Percentiles rank a stretch among this genome's conserved stretches.
Conservation (phyloP, 2,797 vertebrate species). For the Anguilla marmorata region DNA sequence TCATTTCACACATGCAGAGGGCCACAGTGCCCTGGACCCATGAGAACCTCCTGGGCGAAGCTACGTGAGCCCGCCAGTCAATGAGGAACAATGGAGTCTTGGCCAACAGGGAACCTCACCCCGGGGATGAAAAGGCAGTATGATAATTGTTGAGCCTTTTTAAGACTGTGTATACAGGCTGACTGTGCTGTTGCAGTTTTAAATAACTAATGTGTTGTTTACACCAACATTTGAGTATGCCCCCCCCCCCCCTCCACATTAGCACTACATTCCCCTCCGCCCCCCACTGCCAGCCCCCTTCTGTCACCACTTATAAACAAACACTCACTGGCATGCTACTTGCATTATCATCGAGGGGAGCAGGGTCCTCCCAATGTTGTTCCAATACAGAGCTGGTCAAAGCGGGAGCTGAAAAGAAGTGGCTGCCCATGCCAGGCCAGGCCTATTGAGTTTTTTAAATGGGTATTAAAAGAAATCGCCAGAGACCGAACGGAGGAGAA, state of each 20-base stretch:
- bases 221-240: not conserved
- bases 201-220: conserved; percentile 30
- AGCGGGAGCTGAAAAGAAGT: not conserved
- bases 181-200: conserved; percentile 4
- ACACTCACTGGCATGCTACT: not conserved
- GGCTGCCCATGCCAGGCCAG: not conserved
- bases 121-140: conserved; percentile 19
- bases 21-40: conserved; percentile 15
- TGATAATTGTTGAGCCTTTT: conserved; percentile 20
- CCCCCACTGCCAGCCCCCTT: not conserved
- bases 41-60: conserved; percentile 19
- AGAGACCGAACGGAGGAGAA: conserved; percentile 7
- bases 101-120: conserved; percentile 23
- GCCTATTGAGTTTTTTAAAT: conserved; percentile 6
- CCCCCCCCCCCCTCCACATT: not conserved
- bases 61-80: conserved; percentile 28
- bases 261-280: not conserved
- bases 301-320: conserved; percentile 6
- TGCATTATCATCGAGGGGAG: not conserved
- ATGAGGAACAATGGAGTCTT: conserved; percentile 25
- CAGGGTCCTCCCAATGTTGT: conserved; percentile 5
- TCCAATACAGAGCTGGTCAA: not conserved
- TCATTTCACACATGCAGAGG: conserved; percentile 12
- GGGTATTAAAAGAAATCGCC: not conserved
- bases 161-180: conserved; percentile 7